Conservation (phyloP, 1,140 invertebrate genomes). For the Papilio machaon region DNA sequence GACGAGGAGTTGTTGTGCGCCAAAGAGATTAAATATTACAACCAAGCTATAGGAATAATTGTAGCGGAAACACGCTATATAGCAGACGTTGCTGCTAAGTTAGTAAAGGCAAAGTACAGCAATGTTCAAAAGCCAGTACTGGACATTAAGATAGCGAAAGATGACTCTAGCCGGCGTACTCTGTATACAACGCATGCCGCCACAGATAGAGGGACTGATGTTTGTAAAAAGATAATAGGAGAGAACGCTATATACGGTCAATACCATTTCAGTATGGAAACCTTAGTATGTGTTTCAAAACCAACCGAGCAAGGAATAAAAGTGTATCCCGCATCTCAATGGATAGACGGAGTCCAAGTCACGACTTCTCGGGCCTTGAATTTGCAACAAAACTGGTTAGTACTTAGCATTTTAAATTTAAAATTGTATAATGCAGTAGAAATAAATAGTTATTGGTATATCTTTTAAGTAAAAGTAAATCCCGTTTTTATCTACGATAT, state of each 20-base stretch:
- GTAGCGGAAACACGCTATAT: conserved; percentile 82
- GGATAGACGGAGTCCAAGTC: conserved; percentile 82
- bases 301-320: conserved; percentile 86
- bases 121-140: conserved; percentile 21
- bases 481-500: too few relatives aligned
- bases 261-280: conserved; percentile 80
- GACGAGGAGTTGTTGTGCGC: conserved; percentile 80
- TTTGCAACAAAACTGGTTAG: conserved; percentile 61
- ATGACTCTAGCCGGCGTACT: conserved; percentile 40
- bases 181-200: conserved; percentile 36
- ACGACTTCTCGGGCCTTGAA: conserved; percentile 82
- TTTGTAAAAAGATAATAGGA: conserved; percentile 68
- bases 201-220: conserved; percentile 56
- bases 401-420: conserved; percentile 6
- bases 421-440: background rate
- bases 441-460: too few relatives aligned
- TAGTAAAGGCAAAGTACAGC: conserved; percentile 16
- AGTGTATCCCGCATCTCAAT: conserved; percentile 84
- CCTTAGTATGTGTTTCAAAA: conserved; percentile 83
- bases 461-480: too few relatives aligned
- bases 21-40: conserved; percentile 82
- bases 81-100: conserved; percentile 12
- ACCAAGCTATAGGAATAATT: conserved; percentile 87
- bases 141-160: conserved; percentile 19
- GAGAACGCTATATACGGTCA: conserved; percentile 62